Evolutionary conservation across 2,888 invertebrate genomes (phyloP), one percentile per base, ranked within the genome.

Genomic region (Amorpha juglandis): DNA sequence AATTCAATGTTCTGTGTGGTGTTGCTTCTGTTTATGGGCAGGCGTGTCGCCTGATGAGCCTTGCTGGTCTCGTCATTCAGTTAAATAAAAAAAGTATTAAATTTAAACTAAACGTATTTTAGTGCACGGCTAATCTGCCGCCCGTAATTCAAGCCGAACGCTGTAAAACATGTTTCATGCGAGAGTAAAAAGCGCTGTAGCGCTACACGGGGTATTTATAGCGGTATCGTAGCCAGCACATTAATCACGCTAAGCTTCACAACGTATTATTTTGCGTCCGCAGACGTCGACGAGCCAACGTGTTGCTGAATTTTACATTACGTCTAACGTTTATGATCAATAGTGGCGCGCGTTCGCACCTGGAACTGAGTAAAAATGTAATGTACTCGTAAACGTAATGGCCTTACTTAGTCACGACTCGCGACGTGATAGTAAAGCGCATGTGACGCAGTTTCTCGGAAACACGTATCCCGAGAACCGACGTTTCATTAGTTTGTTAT

Each of bases 251-350:
- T 63, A 63, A 63, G 58, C 63, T 63, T 51, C 58, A 58, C 63
- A 63, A 51, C 63, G 63, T 63, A 63, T 63, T 63, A 63, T 63
- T 63, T 63, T 63, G 51, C 63, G 58, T 58, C 58, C 58, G 42
- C 58, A 58, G 58, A 58, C 58, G 58, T 58, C 58, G 58, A 42
- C 42, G 58, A 12, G 19, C 42, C 42, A 42, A 42, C 58, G 42
- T 38, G 58, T 58, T 42, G 58, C 58, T 58, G 58, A 58, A 58
- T 58, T 58, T 58, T 58, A 58, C 58, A 58, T 58, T 58, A 58
- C 42, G 58, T 58, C 42, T 58, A 58, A 58, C 58, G 58, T 58
- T 58, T 58, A 58, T 58, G 58, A 58, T 58, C 58, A 58, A 58
- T 58, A 58, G 58, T 42, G 19, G 58, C 16, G 58, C 58, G 16